Percentiles rank a stretch among this genome's conserved stretches.
Conservation (phyloP, 1,140 invertebrate species). For the Drosophila athabasca region DNA sequence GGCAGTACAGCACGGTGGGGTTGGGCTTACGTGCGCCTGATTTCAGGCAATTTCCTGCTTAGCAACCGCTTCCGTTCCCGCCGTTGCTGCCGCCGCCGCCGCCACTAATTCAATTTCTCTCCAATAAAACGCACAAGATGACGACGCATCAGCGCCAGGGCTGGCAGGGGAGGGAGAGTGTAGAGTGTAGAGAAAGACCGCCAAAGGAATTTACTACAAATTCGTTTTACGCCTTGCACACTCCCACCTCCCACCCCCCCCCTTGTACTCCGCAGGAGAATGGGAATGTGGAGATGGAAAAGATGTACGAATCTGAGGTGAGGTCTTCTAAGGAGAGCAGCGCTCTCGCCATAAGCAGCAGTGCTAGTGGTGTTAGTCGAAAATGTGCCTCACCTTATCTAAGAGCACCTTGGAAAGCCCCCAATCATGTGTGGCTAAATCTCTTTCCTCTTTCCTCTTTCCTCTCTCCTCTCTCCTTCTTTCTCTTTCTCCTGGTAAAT, state of each 20-base stretch:
- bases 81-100: slow-evolving; percentile 64
- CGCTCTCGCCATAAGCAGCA: too few species aligned
- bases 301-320: too few species aligned
- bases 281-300: too few species aligned
- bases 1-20: not conserved
- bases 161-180: not conserved
- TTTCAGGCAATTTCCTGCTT: slow-evolving; percentile 79
- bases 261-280: too few species aligned
- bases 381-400: too few species aligned
- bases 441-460: not conserved
- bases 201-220: slow-evolving; percentile 68
- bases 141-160: slow-evolving; percentile 43
- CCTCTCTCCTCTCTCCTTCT: too few species aligned
- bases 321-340: too few species aligned
- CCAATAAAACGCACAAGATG: slow-evolving; percentile 72
- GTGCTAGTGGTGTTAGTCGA: too few species aligned
- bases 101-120: slow-evolving; percentile 76
- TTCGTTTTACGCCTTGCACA: slow-evolving; percentile 63
- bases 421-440: slow-evolving; percentile 34
- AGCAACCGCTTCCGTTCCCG: slow-evolving; percentile 76
- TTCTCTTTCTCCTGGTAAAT: slow-evolving; percentile 8
- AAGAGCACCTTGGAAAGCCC: not conserved
- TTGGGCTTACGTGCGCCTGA: slow-evolving; percentile 68
- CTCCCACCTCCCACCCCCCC: not conserved
- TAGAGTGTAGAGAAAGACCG: not conserved